A percentile compares a stretch with the other conserved stretches of the same genome.
phyloP scores from a whole-genome alignment of 2,797 vertebrate species.

The Eulemur mongoz region DNA sequence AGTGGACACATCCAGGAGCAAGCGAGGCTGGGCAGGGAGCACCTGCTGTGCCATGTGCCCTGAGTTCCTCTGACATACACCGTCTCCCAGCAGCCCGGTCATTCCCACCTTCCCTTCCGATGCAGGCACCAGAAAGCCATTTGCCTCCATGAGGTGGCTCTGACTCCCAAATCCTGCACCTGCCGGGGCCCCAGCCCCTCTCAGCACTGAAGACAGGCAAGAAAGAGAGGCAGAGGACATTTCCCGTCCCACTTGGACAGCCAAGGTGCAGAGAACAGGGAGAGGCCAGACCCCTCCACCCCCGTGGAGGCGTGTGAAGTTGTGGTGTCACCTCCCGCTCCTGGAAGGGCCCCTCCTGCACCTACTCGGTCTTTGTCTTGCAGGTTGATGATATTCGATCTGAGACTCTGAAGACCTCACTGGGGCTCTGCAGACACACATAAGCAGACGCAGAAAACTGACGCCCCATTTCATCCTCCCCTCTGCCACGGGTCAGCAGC shows the following conservation, averaged over 20 bases:
- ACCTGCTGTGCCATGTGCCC: background rate
- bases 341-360: background rate
- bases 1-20: background rate
- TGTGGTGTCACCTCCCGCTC: background rate
- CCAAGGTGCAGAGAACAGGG: background rate
- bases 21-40: background rate
- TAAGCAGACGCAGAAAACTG: background rate
- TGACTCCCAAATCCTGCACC: background rate
- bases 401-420: background rate
- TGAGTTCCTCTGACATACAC: too few relatives aligned
- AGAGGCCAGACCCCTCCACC: background rate
- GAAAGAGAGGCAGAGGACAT: background rate
- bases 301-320: fast-evolving
- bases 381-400: background rate
- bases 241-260: background rate
- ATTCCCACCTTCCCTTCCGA: background rate
- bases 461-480: background rate
- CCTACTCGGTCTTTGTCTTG: background rate
- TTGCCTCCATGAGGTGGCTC: background rate
- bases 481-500: background rate
- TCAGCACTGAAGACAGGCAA: background rate
- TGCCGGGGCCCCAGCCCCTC: background rate
- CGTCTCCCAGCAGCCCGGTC: background rate
- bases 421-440: background rate
- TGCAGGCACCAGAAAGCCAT: background rate